A percentile compares a stretch with the other conserved stretches of the same genome.
phyloP scores from a whole-genome alignment of 2,797 vertebrate genomes.

The Channa striata region DNA sequence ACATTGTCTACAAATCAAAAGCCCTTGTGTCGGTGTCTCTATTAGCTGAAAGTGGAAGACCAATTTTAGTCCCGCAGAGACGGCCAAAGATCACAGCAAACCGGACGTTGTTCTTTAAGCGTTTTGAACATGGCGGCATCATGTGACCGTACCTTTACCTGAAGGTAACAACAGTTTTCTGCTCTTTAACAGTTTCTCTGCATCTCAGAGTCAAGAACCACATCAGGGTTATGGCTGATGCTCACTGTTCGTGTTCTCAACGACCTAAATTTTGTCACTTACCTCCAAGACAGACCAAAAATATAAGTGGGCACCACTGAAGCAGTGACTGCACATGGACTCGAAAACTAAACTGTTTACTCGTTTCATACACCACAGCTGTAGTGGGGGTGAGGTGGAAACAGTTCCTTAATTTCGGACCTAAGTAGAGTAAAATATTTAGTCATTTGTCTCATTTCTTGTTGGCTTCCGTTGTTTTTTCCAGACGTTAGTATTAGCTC shows the following conservation, averaged over 20 bases:
- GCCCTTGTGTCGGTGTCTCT: background rate
- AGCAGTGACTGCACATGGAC: too few species aligned
- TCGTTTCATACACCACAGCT: too few species aligned
- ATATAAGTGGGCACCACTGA: too few species aligned
- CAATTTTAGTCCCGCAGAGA: background rate
- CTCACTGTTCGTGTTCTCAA: too few species aligned
- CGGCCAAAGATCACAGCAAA: background rate
- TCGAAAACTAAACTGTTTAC: too few species aligned
- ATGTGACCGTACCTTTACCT: constrained; percentile 20
- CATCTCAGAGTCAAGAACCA: too few species aligned
- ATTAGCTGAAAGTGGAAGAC: background rate
- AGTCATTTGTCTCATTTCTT: too few species aligned
- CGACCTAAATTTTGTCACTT: too few species aligned
- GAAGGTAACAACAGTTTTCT: background rate
- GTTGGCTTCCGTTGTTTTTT: background rate
- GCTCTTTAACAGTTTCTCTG: background rate
- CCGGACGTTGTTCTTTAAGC: background rate
- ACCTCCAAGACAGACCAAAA: too few species aligned
- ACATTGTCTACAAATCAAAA: constrained; percentile 7
- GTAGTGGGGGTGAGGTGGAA: background rate
- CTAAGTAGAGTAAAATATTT: background rate
- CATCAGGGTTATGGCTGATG: too few species aligned
- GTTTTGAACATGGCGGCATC: background rate
- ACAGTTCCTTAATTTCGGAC: background rate
- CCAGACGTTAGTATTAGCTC: background rate